Evolutionary conservation across 2,113 vertebrate species (phyloP).

Genomic region (Serinus canaria): DNA sequence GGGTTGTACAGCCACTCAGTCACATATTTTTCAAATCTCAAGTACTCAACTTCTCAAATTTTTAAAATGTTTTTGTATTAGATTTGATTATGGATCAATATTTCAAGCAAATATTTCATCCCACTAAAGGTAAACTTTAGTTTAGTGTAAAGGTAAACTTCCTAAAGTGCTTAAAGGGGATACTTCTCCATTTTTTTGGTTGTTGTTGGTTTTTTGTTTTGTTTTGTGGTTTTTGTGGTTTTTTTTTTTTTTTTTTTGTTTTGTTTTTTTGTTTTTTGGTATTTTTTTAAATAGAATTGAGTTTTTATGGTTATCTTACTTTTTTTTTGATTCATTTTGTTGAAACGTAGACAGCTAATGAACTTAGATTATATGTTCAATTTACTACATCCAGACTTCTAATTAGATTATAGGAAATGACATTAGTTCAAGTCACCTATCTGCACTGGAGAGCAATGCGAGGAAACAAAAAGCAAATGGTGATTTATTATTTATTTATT

Average conservation of each 20-base stretch:
- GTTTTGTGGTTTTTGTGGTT: too few relatives aligned
- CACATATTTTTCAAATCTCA: not conserved
- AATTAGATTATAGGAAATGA: not conserved
- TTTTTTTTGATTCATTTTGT: not conserved
- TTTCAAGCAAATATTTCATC: not conserved
- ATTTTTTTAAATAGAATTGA: not conserved
- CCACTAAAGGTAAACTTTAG: not conserved
- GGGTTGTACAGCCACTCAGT: not conserved
- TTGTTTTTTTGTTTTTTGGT: too few relatives aligned
- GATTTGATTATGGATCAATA: not conserved
- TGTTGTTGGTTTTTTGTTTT: not conserved
- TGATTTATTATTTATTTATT: not conserved
- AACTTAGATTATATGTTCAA: not conserved
- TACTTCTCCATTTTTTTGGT: not conserved
- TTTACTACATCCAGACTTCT: not conserved
- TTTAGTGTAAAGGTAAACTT: not conserved
- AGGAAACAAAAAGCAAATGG: not conserved
- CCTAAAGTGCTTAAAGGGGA: not conserved
- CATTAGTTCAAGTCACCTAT: not conserved
- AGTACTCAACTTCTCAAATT: not conserved
- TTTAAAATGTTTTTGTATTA: not conserved
- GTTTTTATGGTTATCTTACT: not conserved
- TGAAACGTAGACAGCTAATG: not conserved
- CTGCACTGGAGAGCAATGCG: not conserved
- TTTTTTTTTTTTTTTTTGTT: not conserved